Evolutionary conservation across 92 coral and sea anemone genomes (phyloP).

Genomic region (Paramuricea clavata): DNA sequence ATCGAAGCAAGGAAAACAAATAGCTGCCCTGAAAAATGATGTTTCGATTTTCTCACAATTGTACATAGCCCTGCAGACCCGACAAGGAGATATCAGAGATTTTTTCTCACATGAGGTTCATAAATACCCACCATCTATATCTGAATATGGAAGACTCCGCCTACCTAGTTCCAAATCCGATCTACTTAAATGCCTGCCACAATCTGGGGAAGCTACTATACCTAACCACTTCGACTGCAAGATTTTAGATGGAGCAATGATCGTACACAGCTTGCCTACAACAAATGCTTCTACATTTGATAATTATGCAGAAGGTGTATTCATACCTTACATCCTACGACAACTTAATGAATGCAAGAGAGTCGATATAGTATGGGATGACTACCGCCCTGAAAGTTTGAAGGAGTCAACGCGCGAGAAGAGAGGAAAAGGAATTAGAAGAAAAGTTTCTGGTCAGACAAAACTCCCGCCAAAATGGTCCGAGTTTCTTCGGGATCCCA

Average conservation of each 20-base stretch:
- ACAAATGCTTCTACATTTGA: slow-evolving; percentile 45
- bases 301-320: slow-evolving; percentile 56
- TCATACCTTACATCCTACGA: slow-evolving; percentile 51
- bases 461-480: too few relatives aligned
- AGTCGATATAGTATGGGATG: slow-evolving; percentile 16
- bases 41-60: slow-evolving; percentile 16
- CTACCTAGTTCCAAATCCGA: slow-evolving; percentile 62
- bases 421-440: too few relatives aligned
- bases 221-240: slow-evolving; percentile 61
- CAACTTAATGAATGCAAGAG: neutral
- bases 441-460: too few relatives aligned
- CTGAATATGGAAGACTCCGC: slow-evolving; percentile 66
- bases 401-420: neutral
- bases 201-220: slow-evolving; percentile 37
- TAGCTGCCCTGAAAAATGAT: neutral
- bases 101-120: slow-evolving; percentile 69
- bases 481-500: too few relatives aligned
- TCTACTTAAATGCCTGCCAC: slow-evolving; percentile 38
- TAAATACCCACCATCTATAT: slow-evolving; percentile 67
- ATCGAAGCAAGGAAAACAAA: neutral
- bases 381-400: neutral
- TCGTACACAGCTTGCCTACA: slow-evolving; percentile 62
- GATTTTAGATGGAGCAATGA: slow-evolving; percentile 56
- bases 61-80: slow-evolving; percentile 20
- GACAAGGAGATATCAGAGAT: slow-evolving; percentile 62